Evolutionary conservation across 2,888 invertebrate genomes (phyloP).

Genomic region (Pseudolycoriella hygida): DNA sequence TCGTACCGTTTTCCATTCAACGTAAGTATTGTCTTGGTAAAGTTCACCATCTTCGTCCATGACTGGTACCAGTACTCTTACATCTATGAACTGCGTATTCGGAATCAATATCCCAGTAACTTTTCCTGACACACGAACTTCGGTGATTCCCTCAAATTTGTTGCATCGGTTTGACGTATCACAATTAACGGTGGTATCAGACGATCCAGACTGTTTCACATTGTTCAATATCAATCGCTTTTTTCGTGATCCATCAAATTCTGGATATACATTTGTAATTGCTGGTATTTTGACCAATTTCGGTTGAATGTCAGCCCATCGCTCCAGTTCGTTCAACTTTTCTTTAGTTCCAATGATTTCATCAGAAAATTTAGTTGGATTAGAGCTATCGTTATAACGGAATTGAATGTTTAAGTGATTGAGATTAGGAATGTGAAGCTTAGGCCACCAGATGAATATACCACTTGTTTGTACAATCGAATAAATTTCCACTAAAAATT

Average conservation of each 20-base stretch:
- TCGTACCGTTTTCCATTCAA: conserved; percentile 27
- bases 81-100: conserved; percentile 20
- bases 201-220: background rate
- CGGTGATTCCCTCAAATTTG: conserved; percentile 9
- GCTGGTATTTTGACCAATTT: conserved; percentile 11
- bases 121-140: conserved; percentile 23
- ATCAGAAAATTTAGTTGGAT: conserved; percentile 10
- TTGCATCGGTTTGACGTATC: background rate
- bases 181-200: background rate
- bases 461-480: conserved; percentile 10
- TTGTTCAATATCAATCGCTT: background rate
- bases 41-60: conserved; percentile 20
- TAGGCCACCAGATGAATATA: conserved; percentile 13
- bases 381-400: conserved; percentile 10
- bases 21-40: conserved; percentile 24
- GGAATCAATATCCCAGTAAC: conserved; percentile 25
- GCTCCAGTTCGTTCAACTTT: conserved; percentile 8
- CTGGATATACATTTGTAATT: conserved; percentile 4
- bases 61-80: conserved; percentile 24
- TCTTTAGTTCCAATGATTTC: conserved; percentile 11
- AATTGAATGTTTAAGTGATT: conserved; percentile 13
- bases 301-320: conserved; percentile 10
- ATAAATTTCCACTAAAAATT: conserved; percentile 10
- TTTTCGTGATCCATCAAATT: background rate
- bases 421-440: conserved; percentile 6